Conservation (phyloP, 1,140 invertebrate genomes). For the Oncopodura yosiiana region DNA sequence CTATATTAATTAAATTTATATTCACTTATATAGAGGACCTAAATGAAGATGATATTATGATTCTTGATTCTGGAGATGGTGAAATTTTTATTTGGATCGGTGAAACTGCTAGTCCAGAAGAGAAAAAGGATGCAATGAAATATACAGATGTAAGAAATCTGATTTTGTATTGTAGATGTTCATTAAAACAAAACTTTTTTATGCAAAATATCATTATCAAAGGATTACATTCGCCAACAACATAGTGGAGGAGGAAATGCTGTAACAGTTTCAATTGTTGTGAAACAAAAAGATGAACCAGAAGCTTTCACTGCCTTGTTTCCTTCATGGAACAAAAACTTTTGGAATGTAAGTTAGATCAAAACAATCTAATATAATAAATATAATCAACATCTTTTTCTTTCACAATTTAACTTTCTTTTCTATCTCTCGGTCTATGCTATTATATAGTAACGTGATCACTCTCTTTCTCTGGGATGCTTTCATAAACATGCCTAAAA, state of each 20-base stretch:
- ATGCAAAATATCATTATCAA: constrained; percentile 27
- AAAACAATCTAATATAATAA: no score
- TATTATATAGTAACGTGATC: neutral
- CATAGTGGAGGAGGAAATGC: constrained; percentile 47
- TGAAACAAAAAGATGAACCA: constrained; percentile 59
- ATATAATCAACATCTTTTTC: neutral
- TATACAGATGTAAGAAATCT: constrained; percentile 47
- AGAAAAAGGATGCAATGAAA: constrained; percentile 49
- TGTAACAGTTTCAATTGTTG: constrained; percentile 46
- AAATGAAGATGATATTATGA: constrained; percentile 62
- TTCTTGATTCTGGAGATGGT: constrained; percentile 56
- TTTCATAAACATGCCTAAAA: no score
- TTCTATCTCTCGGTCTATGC: no score
- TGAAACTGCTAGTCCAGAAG: constrained; percentile 54
- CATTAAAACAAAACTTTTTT: constrained; percentile 12
- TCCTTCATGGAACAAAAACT: constrained; percentile 53
- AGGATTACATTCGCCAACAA: constrained; percentile 52
- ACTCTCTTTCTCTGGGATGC: no score
- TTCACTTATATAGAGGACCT: constrained; percentile 49
- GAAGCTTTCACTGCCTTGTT: constrained; percentile 57
- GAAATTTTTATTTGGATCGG: constrained; percentile 68
- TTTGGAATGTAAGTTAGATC: constrained; percentile 51
- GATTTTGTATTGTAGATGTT: neutral
- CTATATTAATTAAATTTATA: neutral
- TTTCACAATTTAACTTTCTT: neutral